phyloP scores from a whole-genome alignment of 1,140 invertebrate genomes.

The Stenopsyche tienmushanensis region DNA sequence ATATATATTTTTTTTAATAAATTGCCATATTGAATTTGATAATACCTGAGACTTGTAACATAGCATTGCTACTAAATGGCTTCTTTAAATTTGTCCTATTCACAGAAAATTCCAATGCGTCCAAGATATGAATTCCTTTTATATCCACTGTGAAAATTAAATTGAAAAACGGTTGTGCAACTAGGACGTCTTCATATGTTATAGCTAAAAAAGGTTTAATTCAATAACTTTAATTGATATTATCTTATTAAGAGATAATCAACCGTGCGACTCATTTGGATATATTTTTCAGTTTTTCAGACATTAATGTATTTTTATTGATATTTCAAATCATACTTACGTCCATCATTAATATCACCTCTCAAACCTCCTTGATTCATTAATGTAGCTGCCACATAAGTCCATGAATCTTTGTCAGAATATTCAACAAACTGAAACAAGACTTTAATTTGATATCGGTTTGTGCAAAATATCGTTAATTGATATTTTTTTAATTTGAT shows the following conservation, averaged over 20 bases:
- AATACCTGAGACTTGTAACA: conserved; percentile 57
- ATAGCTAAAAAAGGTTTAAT: conserved; percentile 50
- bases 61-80: conserved; percentile 44
- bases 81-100: conserved; percentile 35
- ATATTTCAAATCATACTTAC: conserved; percentile 41
- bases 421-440: conserved; percentile 36
- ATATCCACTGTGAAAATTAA: conserved; percentile 62
- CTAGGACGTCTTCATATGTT: conserved; percentile 62
- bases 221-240: not conserved
- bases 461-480: not conserved
- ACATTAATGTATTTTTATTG: conserved; percentile 1
- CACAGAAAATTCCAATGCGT: conserved; percentile 58
- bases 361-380: conserved; percentile 68
- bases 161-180: conserved; percentile 65
- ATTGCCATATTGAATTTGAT: no score
- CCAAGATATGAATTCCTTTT: conserved; percentile 58
- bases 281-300: not conserved
- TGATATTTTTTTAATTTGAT: no score
- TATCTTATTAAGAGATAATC: not conserved
- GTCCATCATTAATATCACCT: conserved; percentile 52
- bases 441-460: not conserved
- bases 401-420: conserved; percentile 55
- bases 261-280: not conserved
- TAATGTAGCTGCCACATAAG: conserved; percentile 62
- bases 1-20: no score